Evolutionary conservation across 1,140 invertebrate genomes (phyloP).

Genomic region (Drosophila ananassae): DNA sequence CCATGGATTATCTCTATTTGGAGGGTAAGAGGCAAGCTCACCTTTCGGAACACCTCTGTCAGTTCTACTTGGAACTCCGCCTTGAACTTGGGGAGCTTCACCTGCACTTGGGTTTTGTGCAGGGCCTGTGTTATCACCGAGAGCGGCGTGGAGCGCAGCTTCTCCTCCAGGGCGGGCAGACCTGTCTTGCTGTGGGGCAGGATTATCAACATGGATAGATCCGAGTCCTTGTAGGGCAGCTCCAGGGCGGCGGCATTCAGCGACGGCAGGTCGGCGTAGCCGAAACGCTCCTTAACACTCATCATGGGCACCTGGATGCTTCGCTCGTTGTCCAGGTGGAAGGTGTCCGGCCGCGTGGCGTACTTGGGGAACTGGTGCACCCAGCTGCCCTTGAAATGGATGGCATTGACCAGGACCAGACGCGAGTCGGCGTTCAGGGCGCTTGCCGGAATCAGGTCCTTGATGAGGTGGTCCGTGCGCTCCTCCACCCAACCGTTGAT

Average conservation of each 20-base stretch:
- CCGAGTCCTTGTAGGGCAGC: conserved; percentile 82
- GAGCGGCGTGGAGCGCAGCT: conserved; percentile 82
- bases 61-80: conserved; percentile 86
- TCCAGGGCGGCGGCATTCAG: conserved; percentile 71
- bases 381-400: conserved; percentile 86
- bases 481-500: conserved; percentile 87
- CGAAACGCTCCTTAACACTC: conserved; percentile 81
- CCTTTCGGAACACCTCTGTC: conserved; percentile 84
- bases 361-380: conserved; percentile 50
- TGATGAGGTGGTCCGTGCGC: conserved; percentile 86
- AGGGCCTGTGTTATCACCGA: conserved; percentile 70
- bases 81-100: conserved; percentile 88
- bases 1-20: not conserved
- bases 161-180: conserved; percentile 84
- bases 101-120: conserved; percentile 75
- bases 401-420: conserved; percentile 87
- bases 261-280: conserved; percentile 56
- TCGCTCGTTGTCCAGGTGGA: conserved; percentile 55
- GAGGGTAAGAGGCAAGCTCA: conserved; percentile 34
- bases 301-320: conserved; percentile 85
- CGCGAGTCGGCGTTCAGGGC: conserved; percentile 67
- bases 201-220: conserved; percentile 86
- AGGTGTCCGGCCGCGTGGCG: conserved; percentile 52
- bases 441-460: conserved; percentile 84
- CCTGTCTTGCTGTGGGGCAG: conserved; percentile 85